Evolutionary conservation across 2,888 invertebrate species (phyloP).

Genomic region (Augochlorella aurata): DNA sequence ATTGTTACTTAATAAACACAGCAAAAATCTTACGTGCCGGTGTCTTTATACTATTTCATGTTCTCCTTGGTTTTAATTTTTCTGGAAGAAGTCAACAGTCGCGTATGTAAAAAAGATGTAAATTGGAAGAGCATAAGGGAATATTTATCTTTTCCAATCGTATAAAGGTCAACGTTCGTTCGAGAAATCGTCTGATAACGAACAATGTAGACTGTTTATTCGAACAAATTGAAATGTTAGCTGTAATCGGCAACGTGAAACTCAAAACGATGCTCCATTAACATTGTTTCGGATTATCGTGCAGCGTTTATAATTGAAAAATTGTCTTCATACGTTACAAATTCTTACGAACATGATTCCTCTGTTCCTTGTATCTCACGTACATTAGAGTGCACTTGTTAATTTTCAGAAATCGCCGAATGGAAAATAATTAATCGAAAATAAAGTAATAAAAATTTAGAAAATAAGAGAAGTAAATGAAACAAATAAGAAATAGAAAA

Average conservation of each 20-base stretch:
- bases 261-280: background rate
- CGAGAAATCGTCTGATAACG: constrained; percentile 51
- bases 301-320: no score
- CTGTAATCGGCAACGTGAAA: background rate
- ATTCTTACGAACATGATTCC: no score
- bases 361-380: no score
- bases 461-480: no score
- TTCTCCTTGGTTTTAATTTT: background rate
- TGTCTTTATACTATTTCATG: background rate
- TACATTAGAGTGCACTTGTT: no score
- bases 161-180: constrained; percentile 52
- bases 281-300: background rate
- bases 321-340: no score
- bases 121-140: background rate
- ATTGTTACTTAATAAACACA: no score
- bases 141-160: constrained; percentile 42
- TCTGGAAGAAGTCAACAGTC: background rate
- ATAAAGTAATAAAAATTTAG: no score
- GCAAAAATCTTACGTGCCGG: no score
- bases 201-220: background rate
- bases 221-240: constrained; percentile 18
- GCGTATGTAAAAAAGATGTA: background rate
- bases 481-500: no score
- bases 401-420: no score
- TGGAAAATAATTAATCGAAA: no score